A percentile compares a stretch with the other conserved stretches of the same genome.
phyloP scores from a whole-genome alignment of 37 sponge, comb jelly and placozoan genomes.

The Halisarca cf. caerulea region DNA sequence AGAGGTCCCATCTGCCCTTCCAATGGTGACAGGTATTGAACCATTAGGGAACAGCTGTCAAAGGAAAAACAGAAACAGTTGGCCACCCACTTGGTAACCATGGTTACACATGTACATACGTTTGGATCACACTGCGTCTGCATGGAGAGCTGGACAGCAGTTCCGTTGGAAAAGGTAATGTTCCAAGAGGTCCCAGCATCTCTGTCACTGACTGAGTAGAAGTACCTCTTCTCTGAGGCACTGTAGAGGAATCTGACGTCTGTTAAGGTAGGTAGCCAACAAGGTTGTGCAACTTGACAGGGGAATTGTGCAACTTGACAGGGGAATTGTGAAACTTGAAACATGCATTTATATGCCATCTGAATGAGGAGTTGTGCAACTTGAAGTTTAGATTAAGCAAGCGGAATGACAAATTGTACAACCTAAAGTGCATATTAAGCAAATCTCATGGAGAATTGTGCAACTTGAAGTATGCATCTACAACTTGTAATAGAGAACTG shows the following conservation, averaged over 20 bases:
- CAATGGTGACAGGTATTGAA: background rate
- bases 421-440: no score
- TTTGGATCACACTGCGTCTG: background rate
- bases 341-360: no score
- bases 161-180: conserved; percentile 19
- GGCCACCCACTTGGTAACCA: background rate
- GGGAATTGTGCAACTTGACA: no score
- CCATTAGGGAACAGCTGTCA: conserved; percentile 7
- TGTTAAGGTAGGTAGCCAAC: no score
- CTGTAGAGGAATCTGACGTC: conserved; percentile 44
- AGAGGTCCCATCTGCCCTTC: background rate
- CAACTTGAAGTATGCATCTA: no score
- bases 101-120: background rate
- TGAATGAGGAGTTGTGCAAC: no score
- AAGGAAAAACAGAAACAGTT: background rate
- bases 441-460: no score
- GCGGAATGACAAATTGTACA: no score
- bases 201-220: conserved; percentile 11
- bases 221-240: conserved; percentile 1
- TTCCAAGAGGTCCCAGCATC: conserved; percentile 8
- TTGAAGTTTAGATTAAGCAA: no score
- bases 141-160: background rate
- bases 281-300: no score
- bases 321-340: no score
- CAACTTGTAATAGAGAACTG: background rate